Base-by-base conservation (phyloP, 2,113 vertebrate genomes). In the Phasianus colchicus region DNA sequence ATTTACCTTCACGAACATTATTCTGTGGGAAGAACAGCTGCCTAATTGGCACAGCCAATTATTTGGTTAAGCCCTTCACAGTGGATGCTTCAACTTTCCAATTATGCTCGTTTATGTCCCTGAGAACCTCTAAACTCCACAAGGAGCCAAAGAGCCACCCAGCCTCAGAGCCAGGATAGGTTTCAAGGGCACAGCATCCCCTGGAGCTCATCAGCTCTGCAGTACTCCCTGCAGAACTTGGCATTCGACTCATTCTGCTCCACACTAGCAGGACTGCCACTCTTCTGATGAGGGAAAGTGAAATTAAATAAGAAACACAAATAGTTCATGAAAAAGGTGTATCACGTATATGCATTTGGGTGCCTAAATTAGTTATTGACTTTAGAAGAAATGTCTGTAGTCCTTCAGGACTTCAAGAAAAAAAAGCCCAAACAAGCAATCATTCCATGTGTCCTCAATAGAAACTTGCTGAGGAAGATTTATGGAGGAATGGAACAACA, bases 11-110 rank as follows among this genome's bases (percentile, higher is more conserved):
- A 91, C 42, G 14, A 73, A 54, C 1, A 1, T 73, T 89, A 74
- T 63, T 90, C 91, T 79, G 78, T 57, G 63, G 84, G 88, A 92
- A 76, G 54, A 79, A 54, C 85, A 83, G 84, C 81, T 77, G 74
- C 71, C 82, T 94, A 89, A 95, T 85, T 83, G 76, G 84, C 78
- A 90, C 74, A 91, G 58, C 52, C 83, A 93, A 90, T 95, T 96
- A 92, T 83, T 85, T 87, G 89, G 67, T 58, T 71, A 91, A 55
- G 74, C 63, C 78, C 83, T 86, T 84, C 77, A 74, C 66, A 70
- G 42, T 13, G 27, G 92, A 87, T n/a, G 77, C 63, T 65, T 57
- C 63, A 90, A 42, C 83, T 95, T 83, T 42, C 73, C 84, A 89
- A 89, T 90, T 87, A 92, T 3, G 81, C 40, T 84, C 4, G 1